Conservation (phyloP, 2,797 vertebrate species). For the Acestrorhynchus altus region DNA sequence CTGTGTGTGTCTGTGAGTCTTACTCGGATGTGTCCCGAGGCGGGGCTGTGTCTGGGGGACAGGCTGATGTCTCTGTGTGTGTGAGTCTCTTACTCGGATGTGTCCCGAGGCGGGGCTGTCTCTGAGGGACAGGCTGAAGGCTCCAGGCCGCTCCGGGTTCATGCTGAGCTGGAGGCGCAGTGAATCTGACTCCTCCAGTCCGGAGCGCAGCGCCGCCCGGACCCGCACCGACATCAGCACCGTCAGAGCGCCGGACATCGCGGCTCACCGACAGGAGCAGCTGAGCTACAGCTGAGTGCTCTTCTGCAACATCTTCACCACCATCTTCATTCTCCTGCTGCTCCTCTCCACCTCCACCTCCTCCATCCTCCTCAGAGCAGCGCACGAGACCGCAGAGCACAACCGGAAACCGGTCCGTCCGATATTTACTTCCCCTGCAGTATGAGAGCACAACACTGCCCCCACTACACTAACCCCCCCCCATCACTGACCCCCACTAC, state of each 20-base stretch:
- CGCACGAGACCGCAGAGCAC: conserved; percentile 9
- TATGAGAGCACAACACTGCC: neutral
- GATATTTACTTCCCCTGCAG: conserved; percentile 44
- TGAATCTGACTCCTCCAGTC: conserved; percentile 74
- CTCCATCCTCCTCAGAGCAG: neutral
- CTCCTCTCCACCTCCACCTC: neutral
- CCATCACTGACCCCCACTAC: too few relatives aligned
- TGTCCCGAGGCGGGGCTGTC: conserved; percentile 74
- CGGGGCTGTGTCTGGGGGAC: too few relatives aligned
- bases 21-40: conserved; percentile 79
- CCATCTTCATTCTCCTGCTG: neutral
- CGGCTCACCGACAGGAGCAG: conserved; percentile 52
- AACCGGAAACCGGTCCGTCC: conserved; percentile 55
- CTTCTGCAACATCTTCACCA: conserved; percentile 74
- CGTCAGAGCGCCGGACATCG: conserved; percentile 68
- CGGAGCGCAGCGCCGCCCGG: conserved; percentile 79
- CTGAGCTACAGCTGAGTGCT: conserved; percentile 66
- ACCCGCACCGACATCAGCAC: conserved; percentile 87
- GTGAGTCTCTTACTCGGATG: too few relatives aligned
- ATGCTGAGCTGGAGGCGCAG: conserved; percentile 87
- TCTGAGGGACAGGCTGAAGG: conserved; percentile 83
- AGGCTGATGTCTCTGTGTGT: too few relatives aligned
- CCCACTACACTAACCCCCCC: too few relatives aligned
- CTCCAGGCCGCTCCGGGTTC: conserved; percentile 81
- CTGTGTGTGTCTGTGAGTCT: too few relatives aligned